These are phyloP conservation scores for Aurelia sp. DNA, from an alignment of 30 jellyfish, hydroid and myxozoan genomes.

Conservation along the genomic window DNA sequence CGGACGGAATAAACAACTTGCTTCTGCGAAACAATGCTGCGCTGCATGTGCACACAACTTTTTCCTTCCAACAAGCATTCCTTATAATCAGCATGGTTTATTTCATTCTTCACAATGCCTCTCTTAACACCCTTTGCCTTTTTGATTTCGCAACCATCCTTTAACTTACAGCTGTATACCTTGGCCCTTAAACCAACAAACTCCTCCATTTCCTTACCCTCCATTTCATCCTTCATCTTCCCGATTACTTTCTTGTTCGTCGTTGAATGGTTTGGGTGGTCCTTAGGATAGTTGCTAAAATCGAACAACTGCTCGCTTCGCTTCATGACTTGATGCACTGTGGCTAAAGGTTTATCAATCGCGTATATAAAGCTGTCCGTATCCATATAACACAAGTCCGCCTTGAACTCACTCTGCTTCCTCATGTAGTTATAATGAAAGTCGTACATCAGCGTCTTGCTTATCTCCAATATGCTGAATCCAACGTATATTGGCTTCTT, in stretches of 20 bases:
- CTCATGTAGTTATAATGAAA: conserved; percentile 17
- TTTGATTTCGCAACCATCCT: not conserved
- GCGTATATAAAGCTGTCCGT: no score
- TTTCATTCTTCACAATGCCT: not conserved
- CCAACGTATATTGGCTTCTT: conserved; percentile 32
- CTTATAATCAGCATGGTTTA: not conserved
- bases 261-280: conserved; percentile 6
- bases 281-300: not conserved
- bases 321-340: no score
- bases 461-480: conserved; percentile 19
- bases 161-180: not conserved
- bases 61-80: not conserved
- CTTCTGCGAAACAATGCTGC: not conserved
- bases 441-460: conserved; percentile 48
- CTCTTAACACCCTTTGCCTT: conserved; percentile 30
- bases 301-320: no score
- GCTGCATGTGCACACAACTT: not conserved
- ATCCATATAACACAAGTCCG: no score
- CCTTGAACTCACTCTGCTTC: no score
- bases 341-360: no score
- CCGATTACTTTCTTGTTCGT: conserved; percentile 25
- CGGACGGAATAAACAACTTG: not conserved
- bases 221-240: conserved; percentile 16
- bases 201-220: conserved; percentile 1
- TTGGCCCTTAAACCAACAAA: conserved; percentile 20